A percentile compares a stretch with the other conserved stretches of the same genome.
Conservation (phyloP, 1,140 invertebrate genomes). For the Orius insidiosus region DNA sequence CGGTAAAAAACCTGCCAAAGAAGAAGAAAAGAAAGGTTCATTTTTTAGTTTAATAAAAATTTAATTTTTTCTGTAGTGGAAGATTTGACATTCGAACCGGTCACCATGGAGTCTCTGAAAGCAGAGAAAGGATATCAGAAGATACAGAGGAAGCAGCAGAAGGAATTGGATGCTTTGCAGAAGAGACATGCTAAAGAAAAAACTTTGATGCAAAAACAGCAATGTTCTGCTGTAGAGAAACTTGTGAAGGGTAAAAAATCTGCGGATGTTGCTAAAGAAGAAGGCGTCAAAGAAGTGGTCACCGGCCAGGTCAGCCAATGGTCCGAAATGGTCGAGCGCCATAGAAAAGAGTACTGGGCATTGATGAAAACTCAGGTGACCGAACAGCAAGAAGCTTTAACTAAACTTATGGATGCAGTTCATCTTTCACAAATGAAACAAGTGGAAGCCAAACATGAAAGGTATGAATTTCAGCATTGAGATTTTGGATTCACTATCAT, state of each 20-base stretch:
- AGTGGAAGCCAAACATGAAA: conserved; percentile 72
- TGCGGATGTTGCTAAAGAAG: conserved; percentile 60
- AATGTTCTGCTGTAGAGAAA: conserved; percentile 90
- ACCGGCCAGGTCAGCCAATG: conserved; percentile 83
- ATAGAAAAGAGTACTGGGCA: conserved; percentile 84
- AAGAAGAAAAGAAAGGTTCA: conserved; percentile 47
- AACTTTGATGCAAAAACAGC: conserved; percentile 75
- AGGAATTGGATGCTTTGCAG: conserved; percentile 79
- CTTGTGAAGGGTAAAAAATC: conserved; percentile 83
- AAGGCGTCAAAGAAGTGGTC: conserved; percentile 60
- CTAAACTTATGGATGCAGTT: conserved; percentile 67
- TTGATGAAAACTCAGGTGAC: conserved; percentile 62
- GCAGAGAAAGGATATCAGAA: conserved; percentile 90
- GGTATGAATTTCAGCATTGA: conserved; percentile 30
- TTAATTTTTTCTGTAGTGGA: conserved; percentile 25
- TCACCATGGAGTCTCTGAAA: conserved; percentile 76
- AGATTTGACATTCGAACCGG: conserved; percentile 70
- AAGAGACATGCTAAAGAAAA: conserved; percentile 92
- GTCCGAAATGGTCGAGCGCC: conserved; percentile 74
- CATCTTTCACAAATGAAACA: conserved; percentile 82
- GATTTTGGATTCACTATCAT: too few species aligned
- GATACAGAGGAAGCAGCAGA: conserved; percentile 88
- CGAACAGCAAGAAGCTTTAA: conserved; percentile 69
- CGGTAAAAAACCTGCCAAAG: conserved; percentile 35
- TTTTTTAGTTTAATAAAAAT: too few species aligned